A percentile compares a stretch with the other conserved stretches of the same genome.
phyloP scores from a whole-genome alignment of 2,888 invertebrate genomes.

The Anticlea derivata region DNA sequence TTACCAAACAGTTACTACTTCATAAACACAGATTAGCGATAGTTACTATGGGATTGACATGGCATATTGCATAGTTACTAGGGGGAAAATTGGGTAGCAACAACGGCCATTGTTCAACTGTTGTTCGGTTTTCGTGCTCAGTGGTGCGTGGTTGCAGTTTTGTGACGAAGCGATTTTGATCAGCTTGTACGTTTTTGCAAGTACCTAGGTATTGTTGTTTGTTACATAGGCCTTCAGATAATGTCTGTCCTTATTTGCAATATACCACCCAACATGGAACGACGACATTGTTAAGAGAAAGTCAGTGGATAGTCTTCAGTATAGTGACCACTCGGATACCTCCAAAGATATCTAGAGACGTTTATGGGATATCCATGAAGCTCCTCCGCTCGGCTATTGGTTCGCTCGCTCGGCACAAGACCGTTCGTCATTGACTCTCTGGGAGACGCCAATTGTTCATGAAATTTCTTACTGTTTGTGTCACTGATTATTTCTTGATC shows the following conservation, averaged over 20 bases:
- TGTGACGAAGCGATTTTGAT: conserved; percentile 26
- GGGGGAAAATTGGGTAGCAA: conserved; percentile 10
- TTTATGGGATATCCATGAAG: no score
- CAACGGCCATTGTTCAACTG: conserved; percentile 5
- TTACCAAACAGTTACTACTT: conserved; percentile 1
- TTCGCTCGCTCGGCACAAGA: no score
- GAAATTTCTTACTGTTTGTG: no score
- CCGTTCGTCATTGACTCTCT: no score
- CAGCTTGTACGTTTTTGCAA: conserved; percentile 14
- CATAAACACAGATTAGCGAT: conserved; percentile 8
- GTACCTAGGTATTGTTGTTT: no score
- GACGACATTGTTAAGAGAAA: no score
- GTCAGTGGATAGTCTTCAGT: conserved; percentile 2
- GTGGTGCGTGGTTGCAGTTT: conserved; percentile 22
- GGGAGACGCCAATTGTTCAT: no score
- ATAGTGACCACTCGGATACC: conserved; percentile 7
- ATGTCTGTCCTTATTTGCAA: neutral
- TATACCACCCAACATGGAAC: no score
- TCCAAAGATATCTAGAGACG: no score
- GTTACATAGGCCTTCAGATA: neutral
- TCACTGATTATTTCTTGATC: no score
- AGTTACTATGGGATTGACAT: conserved; percentile 1
- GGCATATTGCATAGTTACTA: conserved; percentile 9
- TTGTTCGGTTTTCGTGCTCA: conserved; percentile 15
- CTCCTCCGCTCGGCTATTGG: no score